Conservation (phyloP, 2,113 vertebrate species). For the Trogon melanurus region DNA sequence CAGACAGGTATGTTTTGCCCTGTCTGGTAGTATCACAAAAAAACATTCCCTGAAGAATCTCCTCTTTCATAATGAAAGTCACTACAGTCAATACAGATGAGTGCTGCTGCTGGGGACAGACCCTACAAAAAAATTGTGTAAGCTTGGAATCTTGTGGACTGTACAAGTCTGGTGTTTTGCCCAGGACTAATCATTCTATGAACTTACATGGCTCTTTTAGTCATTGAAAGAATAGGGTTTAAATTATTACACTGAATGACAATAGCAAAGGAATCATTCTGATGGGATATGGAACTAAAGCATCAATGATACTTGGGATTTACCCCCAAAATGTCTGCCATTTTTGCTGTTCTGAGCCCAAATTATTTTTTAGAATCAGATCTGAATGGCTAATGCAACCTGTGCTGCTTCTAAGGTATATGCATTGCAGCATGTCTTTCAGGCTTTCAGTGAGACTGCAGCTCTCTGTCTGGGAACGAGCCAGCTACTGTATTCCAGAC, state of each 20-base stretch:
- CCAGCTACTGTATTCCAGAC: background rate
- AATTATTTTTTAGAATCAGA: background rate
- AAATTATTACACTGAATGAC: background rate
- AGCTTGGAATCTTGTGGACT: background rate
- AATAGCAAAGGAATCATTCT: background rate
- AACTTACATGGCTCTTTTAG: background rate
- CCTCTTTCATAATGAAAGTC: background rate
- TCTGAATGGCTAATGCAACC: background rate
- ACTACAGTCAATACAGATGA: background rate
- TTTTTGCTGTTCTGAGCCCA: background rate
- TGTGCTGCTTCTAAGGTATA: background rate
- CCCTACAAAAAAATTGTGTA: background rate
- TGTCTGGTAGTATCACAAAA: background rate
- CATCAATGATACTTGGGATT: background rate
- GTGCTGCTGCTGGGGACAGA: background rate
- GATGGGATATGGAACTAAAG: background rate
- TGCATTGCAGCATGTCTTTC: background rate
- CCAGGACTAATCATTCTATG: background rate
- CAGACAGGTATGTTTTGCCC: background rate
- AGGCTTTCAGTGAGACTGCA: background rate
- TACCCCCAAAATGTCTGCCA: background rate
- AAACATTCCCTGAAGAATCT: background rate
- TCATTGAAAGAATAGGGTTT: background rate
- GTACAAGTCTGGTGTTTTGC: background rate
- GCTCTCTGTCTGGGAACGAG: background rate